A percentile compares a stretch with the other conserved stretches of the same genome.
Conservation (phyloP, 2,888 invertebrate genomes). For the Aphrophora alni region DNA sequence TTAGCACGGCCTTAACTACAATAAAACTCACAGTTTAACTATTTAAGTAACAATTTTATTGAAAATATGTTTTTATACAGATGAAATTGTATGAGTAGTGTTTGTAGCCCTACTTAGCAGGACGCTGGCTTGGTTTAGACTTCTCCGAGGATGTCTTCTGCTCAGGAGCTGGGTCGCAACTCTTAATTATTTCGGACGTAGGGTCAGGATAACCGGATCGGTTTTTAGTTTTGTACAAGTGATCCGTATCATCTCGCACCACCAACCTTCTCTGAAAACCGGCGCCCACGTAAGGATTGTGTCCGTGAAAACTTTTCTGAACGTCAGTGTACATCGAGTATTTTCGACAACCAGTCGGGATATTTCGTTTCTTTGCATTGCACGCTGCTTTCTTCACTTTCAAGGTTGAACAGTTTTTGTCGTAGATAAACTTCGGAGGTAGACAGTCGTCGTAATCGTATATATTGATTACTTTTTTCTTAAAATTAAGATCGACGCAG, state of each 20-base stretch:
- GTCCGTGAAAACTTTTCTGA: neutral
- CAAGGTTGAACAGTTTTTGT: neutral
- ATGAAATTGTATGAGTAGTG: too few relatives aligned
- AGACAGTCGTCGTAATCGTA: neutral
- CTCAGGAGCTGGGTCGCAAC: too few relatives aligned
- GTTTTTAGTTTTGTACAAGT: neutral
- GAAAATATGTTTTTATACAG: too few relatives aligned
- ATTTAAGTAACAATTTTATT: too few relatives aligned
- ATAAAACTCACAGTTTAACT: too few relatives aligned
- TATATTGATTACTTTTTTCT: neutral
- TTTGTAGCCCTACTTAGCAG: too few relatives aligned
- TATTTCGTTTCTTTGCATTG: neutral
- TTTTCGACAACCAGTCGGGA: neutral
- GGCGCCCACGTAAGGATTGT: neutral
- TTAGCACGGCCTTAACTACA: too few relatives aligned
- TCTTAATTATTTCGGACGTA: neutral
- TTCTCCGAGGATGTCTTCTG: too few relatives aligned
- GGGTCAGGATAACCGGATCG: neutral
- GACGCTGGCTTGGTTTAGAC: too few relatives aligned
- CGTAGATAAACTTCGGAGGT: neutral
- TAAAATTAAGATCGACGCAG: neutral
- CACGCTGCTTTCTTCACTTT: neutral
- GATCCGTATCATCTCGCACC: neutral
- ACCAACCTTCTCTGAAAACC: neutral
- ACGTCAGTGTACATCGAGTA: neutral